phyloP scores from a whole-genome alignment of 2,113 vertebrate species.

The Argyrosomus japonicus region DNA sequence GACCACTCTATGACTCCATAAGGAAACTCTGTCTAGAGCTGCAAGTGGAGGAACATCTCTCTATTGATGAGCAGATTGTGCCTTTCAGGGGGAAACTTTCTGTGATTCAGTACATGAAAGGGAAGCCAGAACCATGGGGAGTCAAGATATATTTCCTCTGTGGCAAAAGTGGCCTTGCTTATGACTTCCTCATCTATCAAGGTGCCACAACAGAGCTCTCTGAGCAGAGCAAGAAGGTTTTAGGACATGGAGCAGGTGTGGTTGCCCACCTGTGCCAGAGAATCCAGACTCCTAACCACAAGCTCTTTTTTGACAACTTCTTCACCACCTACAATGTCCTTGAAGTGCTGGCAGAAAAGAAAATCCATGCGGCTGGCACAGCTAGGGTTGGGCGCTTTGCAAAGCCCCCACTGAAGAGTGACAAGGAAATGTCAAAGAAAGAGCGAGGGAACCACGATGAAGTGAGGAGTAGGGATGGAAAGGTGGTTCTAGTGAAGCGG shows the following conservation, averaged over 20 bases:
- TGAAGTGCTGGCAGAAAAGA: constrained; percentile 6
- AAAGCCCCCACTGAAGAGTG: background rate
- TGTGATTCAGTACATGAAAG: constrained; percentile 4
- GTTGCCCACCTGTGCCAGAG: constrained; percentile 5
- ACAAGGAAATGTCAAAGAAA: constrained; percentile 3
- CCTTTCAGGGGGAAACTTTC: no score
- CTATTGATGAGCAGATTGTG: no score
- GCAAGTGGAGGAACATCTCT: no score
- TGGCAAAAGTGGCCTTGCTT: constrained; percentile 15
- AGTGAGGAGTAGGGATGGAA: background rate
- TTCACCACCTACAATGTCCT: constrained; percentile 20
- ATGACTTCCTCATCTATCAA: constrained; percentile 3
- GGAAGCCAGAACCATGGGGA: constrained; percentile 12
- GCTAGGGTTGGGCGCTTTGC: background rate
- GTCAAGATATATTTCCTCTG: constrained; percentile 3
- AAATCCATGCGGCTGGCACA: no score
- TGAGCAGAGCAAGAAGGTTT: constrained; percentile 17
- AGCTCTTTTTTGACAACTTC: constrained; percentile 14
- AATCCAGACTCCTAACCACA: constrained; percentile 15
- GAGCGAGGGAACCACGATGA: background rate
- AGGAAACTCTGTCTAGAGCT: no score
- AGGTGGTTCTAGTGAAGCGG: constrained; percentile 11
- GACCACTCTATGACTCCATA: no score
- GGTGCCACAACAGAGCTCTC: constrained; percentile 1
- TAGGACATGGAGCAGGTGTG: constrained; percentile 13